Conservation (phyloP, 35 echinoderm and acorn worm species). For the Strongylocentrotus purpuratus region DNA sequence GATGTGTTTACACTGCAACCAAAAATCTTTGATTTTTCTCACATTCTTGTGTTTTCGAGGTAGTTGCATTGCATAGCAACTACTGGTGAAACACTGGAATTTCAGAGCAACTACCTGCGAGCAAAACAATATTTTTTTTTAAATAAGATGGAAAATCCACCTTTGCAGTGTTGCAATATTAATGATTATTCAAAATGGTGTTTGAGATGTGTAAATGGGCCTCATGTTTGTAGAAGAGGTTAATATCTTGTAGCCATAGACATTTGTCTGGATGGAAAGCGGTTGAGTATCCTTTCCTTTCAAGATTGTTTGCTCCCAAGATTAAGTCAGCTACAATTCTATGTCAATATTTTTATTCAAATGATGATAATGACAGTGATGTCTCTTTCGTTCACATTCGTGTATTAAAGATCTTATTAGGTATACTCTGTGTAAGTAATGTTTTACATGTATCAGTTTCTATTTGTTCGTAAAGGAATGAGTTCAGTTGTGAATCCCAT, state of each 20-base stretch:
- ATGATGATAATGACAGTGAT: background rate
- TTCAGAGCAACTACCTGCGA: no score
- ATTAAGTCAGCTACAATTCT: background rate
- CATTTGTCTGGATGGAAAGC: background rate
- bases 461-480: background rate
- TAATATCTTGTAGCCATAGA: background rate
- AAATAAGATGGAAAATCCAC: no score
- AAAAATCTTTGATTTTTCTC: no score
- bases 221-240: background rate
- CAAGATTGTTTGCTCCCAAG: background rate
- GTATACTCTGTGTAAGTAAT: background rate
- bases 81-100: no score
- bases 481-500: background rate
- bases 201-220: background rate
- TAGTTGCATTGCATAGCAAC: no score
- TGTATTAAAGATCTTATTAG: background rate
- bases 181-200: no score
- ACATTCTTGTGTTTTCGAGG: no score
- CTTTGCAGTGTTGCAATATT: no score
- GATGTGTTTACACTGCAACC: no score
- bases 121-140: no score
- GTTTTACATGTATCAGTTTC: background rate
- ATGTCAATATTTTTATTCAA: background rate
- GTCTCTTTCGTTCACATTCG: background rate
- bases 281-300: background rate